phyloP scores from a whole-genome alignment of 2,888 invertebrate genomes.

The Erebia ligea region DNA sequence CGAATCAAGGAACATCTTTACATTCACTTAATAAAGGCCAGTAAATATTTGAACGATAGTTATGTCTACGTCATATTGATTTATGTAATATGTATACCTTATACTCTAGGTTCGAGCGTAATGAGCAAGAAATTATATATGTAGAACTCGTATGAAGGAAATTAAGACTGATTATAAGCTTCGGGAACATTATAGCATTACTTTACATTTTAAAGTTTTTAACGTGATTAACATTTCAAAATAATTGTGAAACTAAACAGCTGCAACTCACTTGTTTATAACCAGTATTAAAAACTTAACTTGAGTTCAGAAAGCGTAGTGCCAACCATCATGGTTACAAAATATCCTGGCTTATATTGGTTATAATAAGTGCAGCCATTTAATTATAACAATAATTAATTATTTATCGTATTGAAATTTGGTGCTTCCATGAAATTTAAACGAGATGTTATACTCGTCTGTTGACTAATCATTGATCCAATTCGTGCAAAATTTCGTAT shows the following conservation, averaged over 20 bases:
- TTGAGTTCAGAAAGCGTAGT: no score
- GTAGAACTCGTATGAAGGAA: slow-evolving; percentile 42
- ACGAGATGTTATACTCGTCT: slow-evolving; percentile 37
- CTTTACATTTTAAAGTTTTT: slow-evolving; percentile 15
- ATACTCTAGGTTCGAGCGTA: slow-evolving; percentile 69
- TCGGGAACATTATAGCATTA: slow-evolving; percentile 29
- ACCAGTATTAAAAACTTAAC: no score
- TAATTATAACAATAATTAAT: not conserved
- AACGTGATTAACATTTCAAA: no score
- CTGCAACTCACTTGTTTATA: no score
- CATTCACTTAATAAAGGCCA: slow-evolving; percentile 71
- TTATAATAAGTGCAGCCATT: no score
- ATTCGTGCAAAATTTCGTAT: slow-evolving; percentile 51
- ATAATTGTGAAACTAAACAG: no score
- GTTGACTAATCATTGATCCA: slow-evolving; percentile 60
- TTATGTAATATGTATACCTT: slow-evolving; percentile 59
- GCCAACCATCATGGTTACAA: no score
- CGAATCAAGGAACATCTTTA: slow-evolving; percentile 61
- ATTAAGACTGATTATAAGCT: slow-evolving; percentile 39
- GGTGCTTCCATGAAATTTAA: slow-evolving; percentile 23
- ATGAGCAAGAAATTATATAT: slow-evolving; percentile 67
- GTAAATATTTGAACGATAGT: slow-evolving; percentile 73
- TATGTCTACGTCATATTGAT: slow-evolving; percentile 74
- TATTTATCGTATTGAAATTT: slow-evolving; percentile 8
- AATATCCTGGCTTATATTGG: no score